phyloP scores from a whole-genome alignment of 1,140 invertebrate species.

The Argopecten irradians region DNA sequence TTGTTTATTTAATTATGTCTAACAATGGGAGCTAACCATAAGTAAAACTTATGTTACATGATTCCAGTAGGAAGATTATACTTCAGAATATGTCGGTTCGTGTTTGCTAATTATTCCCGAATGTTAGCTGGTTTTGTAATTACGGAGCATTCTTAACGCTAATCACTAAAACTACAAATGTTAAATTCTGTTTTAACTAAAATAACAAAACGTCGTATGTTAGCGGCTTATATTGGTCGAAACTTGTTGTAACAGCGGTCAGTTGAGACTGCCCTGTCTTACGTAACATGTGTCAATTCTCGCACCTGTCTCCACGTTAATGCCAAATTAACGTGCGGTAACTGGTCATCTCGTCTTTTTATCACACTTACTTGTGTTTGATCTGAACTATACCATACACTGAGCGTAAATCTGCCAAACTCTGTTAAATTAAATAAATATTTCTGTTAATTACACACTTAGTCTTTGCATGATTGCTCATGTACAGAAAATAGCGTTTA shows the following conservation, averaged over 20 bases:
- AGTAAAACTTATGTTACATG: no score
- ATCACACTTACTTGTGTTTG: neutral
- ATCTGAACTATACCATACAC: neutral
- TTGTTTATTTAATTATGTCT: no score
- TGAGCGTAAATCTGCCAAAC: neutral
- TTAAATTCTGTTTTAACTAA: neutral
- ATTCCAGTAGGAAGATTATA: no score
- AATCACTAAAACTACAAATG: neutral
- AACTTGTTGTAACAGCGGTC: neutral
- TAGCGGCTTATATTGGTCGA: neutral
- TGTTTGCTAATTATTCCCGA: neutral
- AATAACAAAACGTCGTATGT: neutral
- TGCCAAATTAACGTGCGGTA: neutral
- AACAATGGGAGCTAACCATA: no score
- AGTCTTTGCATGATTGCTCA: no score
- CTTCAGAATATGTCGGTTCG: no score
- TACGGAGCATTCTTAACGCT: neutral
- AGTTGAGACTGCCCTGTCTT: neutral
- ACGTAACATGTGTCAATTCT: neutral
- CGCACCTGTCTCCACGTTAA: neutral
- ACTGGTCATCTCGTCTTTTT: slow-evolving; percentile 1
- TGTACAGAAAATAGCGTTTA: no score
- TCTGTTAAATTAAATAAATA: neutral
- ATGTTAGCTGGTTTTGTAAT: neutral
- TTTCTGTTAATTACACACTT: no score